These are phyloP conservation scores for Anolis carolinensis DNA, from an alignment of 2,113 vertebrate genomes.

Conservation along the genomic window DNA sequence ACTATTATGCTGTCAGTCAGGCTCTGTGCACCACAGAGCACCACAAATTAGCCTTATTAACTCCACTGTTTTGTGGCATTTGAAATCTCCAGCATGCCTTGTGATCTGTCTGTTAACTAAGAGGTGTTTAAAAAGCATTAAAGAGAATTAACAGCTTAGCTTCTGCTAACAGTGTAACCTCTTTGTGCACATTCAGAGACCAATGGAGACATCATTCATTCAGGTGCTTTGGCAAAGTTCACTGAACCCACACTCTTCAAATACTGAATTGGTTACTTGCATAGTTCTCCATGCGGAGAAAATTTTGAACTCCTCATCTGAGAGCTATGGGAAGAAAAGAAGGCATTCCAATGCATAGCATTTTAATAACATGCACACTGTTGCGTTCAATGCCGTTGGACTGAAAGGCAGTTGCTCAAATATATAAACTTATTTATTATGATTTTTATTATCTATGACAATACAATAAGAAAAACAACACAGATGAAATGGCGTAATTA, in stretches of 20 bases:
- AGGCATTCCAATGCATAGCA: not conserved
- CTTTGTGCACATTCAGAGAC: conserved; percentile 39
- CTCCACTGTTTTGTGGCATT: conserved; percentile 39
- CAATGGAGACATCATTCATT: conserved; percentile 40
- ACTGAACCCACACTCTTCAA: conserved; percentile 46
- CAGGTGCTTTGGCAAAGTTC: conserved; percentile 50
- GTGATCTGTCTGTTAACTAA: conserved; percentile 24
- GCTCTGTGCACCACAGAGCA: conserved; percentile 57
- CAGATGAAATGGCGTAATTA: not conserved
- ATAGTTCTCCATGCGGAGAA: not conserved
- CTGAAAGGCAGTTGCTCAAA: not conserved
- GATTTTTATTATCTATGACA: not conserved
- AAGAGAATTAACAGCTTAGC: conserved; percentile 44
- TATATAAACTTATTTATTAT: not conserved
- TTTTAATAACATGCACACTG: conserved; percentile 18
- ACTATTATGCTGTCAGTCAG: conserved; percentile 74
- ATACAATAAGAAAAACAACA: not conserved
- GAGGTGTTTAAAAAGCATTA: conserved; percentile 15
- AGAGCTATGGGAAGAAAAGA: conserved; percentile 15
- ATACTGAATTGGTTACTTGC: conserved; percentile 39
- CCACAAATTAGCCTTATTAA: conserved; percentile 71
- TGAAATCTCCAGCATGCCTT: conserved; percentile 28
- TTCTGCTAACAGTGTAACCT: conserved; percentile 43
- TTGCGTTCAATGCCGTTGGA: not conserved
- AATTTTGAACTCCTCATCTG: conserved; percentile 9